These are phyloP conservation scores for Lamellibrachia luymesi DNA, from an alignment of 1,140 invertebrate genomes.

Conservation along the genomic window DNA sequence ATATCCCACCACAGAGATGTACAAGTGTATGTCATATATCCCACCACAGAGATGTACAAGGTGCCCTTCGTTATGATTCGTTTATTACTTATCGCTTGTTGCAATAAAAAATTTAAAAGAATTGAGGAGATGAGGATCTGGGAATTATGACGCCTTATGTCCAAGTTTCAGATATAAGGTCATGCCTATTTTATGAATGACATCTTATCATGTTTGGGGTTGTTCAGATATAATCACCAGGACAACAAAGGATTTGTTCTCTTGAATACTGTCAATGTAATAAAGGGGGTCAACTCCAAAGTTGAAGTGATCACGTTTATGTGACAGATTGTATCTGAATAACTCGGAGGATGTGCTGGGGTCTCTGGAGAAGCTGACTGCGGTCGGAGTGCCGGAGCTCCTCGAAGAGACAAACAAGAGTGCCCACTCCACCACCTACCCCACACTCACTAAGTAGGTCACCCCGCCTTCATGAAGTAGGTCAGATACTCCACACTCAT, in stretches of 20 bases:
- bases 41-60: too few relatives aligned
- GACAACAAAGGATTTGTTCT: neutral
- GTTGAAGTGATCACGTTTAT: neutral
- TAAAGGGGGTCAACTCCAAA: neutral
- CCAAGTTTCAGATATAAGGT: too few relatives aligned
- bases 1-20: too few relatives aligned
- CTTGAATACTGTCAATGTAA: neutral
- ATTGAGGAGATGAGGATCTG: too few relatives aligned
- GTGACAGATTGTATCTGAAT: conserved; percentile 40
- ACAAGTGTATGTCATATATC: too few relatives aligned
- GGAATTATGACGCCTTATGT: too few relatives aligned
- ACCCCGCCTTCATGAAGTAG: neutral
- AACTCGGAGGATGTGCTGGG: conserved; percentile 42
- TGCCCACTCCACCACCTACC: conserved; percentile 60
- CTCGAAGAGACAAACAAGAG: conserved; percentile 54
- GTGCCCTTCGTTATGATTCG: too few relatives aligned
- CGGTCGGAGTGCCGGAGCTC: conserved; percentile 47
- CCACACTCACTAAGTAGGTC: conserved; percentile 62
- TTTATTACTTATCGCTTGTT: too few relatives aligned
- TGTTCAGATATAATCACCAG: neutral
- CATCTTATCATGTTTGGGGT: too few relatives aligned
- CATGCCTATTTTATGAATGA: too few relatives aligned
- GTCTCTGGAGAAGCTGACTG: conserved; percentile 45
- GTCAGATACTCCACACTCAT: neutral
- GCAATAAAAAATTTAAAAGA: too few relatives aligned